Conservation (phyloP, 2,797 vertebrate genomes). For the Thamnophis elegans region DNA sequence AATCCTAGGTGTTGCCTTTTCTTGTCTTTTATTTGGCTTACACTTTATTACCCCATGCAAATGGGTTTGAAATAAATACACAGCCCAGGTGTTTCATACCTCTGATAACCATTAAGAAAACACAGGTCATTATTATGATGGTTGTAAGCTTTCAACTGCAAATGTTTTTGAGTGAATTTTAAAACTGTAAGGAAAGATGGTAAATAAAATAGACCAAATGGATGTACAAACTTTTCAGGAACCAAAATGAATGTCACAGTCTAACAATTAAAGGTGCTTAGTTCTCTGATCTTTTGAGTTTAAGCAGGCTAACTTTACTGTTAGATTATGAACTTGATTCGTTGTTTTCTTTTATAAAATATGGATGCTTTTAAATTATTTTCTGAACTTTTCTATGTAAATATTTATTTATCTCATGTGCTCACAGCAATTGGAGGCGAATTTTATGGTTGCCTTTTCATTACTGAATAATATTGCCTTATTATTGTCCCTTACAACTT, state of each 20-base stretch:
- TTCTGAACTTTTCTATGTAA: slow-evolving; percentile 45
- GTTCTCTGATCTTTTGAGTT: background rate
- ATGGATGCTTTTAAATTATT: slow-evolving; percentile 17
- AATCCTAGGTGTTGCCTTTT: slow-evolving; percentile 8
- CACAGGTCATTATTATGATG: slow-evolving; percentile 20
- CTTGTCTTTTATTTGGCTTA: slow-evolving; percentile 10
- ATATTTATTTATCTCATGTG: slow-evolving; percentile 54
- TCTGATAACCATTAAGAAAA: slow-evolving; percentile 9
- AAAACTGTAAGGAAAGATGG: slow-evolving; percentile 15
- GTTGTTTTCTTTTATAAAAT: slow-evolving; percentile 13
- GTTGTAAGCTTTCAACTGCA: slow-evolving; percentile 20
- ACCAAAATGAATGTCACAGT: slow-evolving; percentile 16
- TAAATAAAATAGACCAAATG: slow-evolving; percentile 46
- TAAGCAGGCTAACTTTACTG: background rate
- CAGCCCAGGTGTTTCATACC: slow-evolving; percentile 20
- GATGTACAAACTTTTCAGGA: slow-evolving; percentile 39
- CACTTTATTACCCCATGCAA: slow-evolving; percentile 9
- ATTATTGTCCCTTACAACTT: slow-evolving; percentile 18
- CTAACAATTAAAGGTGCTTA: slow-evolving; percentile 22
- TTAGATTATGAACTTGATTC: background rate
- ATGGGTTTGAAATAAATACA: slow-evolving; percentile 23
- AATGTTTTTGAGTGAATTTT: slow-evolving; percentile 32
- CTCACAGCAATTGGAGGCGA: slow-evolving; percentile 39
- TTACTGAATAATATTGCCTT: slow-evolving; percentile 51
- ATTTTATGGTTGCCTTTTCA: slow-evolving; percentile 49